Evolutionary conservation across 2,888 invertebrate species (phyloP).

Genomic region (Diarsia mendica): DNA sequence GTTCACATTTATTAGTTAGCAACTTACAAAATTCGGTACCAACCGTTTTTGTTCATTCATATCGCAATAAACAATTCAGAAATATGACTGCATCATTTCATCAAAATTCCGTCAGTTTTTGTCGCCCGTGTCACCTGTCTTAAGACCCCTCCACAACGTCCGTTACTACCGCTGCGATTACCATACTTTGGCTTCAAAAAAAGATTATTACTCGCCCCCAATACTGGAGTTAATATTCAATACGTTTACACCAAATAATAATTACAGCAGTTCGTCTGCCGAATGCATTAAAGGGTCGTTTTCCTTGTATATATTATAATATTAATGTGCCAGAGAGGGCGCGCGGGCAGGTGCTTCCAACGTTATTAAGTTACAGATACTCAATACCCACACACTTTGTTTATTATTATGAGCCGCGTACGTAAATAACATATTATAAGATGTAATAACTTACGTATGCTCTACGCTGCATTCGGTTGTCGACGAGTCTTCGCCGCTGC

Average conservation of each 20-base stretch:
- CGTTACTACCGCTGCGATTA: slow-evolving; percentile 80
- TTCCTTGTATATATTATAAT: slow-evolving; percentile 86
- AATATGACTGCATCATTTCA: slow-evolving; percentile 73
- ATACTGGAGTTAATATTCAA: slow-evolving; percentile 85
- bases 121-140: slow-evolving; percentile 80
- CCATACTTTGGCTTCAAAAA: slow-evolving; percentile 84
- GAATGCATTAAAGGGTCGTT: slow-evolving; percentile 84
- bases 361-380: slow-evolving; percentile 85
- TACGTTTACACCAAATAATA: slow-evolving; percentile 89
- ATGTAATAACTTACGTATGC: slow-evolving; percentile 65
- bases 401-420: slow-evolving; percentile 76
- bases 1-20: slow-evolving; percentile 15
- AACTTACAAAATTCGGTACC: slow-evolving; percentile 30
- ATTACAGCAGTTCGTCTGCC: slow-evolving; percentile 84
- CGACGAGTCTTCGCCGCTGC: slow-evolving; percentile 46
- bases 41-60: slow-evolving; percentile 47
- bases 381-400: slow-evolving; percentile 78
- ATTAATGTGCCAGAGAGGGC: slow-evolving; percentile 79
- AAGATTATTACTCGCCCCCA: slow-evolving; percentile 83
- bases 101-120: slow-evolving; percentile 83
- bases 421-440: slow-evolving; percentile 79
- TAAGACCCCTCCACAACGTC: slow-evolving; percentile 72
- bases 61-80: slow-evolving; percentile 62
- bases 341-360: slow-evolving; percentile 82
- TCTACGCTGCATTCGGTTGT: slow-evolving; percentile 59